Evolutionary conservation across 2,888 invertebrate genomes (phyloP).

Genomic region (Stratiomys singularior): DNA sequence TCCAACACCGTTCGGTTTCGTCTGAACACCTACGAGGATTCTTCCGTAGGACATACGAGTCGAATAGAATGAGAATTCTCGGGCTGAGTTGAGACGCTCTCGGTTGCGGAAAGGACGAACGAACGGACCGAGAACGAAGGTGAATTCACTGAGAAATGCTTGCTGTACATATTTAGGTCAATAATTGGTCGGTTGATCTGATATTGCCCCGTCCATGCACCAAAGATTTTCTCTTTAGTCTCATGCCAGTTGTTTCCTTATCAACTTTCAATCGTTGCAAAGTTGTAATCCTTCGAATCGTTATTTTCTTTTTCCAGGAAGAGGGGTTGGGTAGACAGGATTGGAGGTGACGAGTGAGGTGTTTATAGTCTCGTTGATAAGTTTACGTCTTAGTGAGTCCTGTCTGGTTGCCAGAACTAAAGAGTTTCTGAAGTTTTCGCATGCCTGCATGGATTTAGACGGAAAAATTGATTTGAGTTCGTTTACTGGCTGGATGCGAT

Average conservation of each 20-base stretch:
- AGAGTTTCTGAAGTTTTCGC: neutral
- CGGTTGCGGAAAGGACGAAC: no score
- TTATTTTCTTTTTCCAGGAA: no score
- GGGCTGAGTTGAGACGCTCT: no score
- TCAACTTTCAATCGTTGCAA: constrained; percentile 7
- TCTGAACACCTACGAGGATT: constrained; percentile 7
- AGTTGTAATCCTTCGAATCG: constrained; percentile 9
- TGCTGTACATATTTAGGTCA: constrained; percentile 25
- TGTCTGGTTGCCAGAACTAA: no score
- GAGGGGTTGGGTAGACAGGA: no score
- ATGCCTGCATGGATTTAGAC: neutral
- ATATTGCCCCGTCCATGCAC: constrained; percentile 13
- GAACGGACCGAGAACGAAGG: neutral
- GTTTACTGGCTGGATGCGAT: no score
- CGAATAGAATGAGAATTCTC: neutral
- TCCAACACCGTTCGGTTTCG: neutral
- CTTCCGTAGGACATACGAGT: neutral
- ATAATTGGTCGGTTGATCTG: constrained; percentile 22
- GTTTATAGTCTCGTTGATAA: neutral
- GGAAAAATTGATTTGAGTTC: no score
- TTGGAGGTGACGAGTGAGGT: neutral
- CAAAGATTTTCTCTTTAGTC: constrained; percentile 10
- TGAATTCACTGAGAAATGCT: neutral
- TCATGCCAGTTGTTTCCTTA: neutral
- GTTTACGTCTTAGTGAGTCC: neutral